Base-by-base conservation (phyloP, 1,140 invertebrate species). In the Phenacoccus solenopsis region DNA sequence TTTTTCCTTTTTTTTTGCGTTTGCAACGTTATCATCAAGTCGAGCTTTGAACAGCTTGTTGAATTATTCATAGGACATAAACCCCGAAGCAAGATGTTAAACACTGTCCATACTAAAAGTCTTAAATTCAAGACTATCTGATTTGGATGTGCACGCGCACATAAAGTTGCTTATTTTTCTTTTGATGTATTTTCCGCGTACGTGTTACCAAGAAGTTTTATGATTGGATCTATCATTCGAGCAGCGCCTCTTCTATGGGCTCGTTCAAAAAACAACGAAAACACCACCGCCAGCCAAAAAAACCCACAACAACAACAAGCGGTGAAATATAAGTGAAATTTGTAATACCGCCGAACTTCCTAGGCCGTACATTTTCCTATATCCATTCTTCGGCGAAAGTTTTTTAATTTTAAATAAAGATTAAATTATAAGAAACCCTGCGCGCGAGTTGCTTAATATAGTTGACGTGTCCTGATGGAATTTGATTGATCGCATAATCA, bases 131-230 rank as follows among this genome's bases (percentile, higher is more conserved):
- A 49, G 38, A 49, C 38, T 49, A 49, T 49, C 38, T 49, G 38
- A 49, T 49, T 49, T 49, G 38, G 38, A 49, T 49, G 38, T 49
- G 38, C 38, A 16, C 38, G 38, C 38, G 38, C 38, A 49, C 38
- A 49, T 49, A 49, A 49, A 49, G 38, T 49, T 49, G 38, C 38
- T 49, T 49, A 49, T 49, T 49, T 49, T 49, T 49, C 38, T 49
- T 49, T 49, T 49, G 38, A 49, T 49, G 38, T 49, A 49, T 49
- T 49, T 49, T 49, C 20, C 38, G 13, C 38, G 38, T 49, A 49
- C 38, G 38, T 49, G 38, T 49, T 49, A 49, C 38, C 38, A 49
- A 49, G 38, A 49, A 49, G 38, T 49, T 49, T 49, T 49, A 49
- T 49, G 38, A 49, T 49, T 49, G 38, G 38, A 49, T 49, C 38